Evolutionary conservation across 2,113 vertebrate genomes (phyloP).

Genomic region (Hippocampus zosterae): DNA sequence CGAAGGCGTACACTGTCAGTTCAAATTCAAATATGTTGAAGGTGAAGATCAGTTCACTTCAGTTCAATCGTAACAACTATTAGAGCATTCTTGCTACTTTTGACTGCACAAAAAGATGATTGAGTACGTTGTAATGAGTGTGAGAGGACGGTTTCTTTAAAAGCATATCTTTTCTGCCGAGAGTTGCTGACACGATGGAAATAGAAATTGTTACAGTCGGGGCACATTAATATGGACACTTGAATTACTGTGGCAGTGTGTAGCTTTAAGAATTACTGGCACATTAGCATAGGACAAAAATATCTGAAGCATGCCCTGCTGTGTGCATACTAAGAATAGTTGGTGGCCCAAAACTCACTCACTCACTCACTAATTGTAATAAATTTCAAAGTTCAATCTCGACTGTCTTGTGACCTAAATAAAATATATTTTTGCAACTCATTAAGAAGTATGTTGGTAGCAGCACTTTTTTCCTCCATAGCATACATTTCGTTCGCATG

Average conservation of each 20-base stretch:
- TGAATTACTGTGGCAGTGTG: constrained; percentile 52
- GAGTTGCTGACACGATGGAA: constrained; percentile 60
- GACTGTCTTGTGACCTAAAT: constrained; percentile 27
- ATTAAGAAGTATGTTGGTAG: constrained; percentile 28
- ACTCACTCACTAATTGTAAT: constrained; percentile 33
- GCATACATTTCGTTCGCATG: constrained; percentile 40
- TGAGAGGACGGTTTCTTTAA: constrained; percentile 30
- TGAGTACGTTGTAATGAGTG: constrained; percentile 40
- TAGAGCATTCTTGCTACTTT: constrained; percentile 17
- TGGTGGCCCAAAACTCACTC: constrained; percentile 35
- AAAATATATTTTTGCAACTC: constrained; percentile 27
- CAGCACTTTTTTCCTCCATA: constrained; percentile 1
- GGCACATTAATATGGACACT: constrained; percentile 64
- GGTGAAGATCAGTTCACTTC: constrained; percentile 18
- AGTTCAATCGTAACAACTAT: constrained; percentile 26
- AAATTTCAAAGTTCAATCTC: constrained; percentile 25
- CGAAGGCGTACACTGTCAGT: background rate
- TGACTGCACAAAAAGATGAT: constrained; percentile 22
- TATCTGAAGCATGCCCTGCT: constrained; percentile 48
- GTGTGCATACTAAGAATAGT: constrained; percentile 56
- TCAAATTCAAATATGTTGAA: constrained; percentile 27
- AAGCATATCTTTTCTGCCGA: constrained; percentile 58
- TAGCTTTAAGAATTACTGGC: constrained; percentile 60
- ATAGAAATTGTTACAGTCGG: constrained; percentile 62
- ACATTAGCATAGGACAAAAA: constrained; percentile 68